Percentiles rank a stretch among this genome's conserved stretches.
These are phyloP conservation scores for Cabera pusaria DNA, from an alignment of 2,888 invertebrate genomes.

Conservation along the genomic window DNA sequence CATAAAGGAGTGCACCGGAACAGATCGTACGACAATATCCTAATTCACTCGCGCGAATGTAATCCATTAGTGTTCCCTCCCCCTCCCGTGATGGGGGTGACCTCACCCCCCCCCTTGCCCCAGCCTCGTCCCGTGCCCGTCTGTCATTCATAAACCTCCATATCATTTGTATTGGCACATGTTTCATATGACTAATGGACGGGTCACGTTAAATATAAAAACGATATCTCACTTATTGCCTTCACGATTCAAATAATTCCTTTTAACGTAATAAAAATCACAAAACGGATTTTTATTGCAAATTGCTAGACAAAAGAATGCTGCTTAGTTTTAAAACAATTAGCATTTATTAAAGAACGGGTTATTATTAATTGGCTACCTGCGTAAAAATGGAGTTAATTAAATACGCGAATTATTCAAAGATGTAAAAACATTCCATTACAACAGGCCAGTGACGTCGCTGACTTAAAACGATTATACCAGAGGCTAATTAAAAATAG, in stretches of 20 bases:
- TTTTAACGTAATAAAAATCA: constrained; percentile 28
- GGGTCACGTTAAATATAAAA: constrained; percentile 68
- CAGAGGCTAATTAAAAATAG: constrained; percentile 30
- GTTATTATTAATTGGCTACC: constrained; percentile 13
- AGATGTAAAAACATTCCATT: constrained; percentile 26
- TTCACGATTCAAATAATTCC: constrained; percentile 18
- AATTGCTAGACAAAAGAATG: constrained; percentile 24
- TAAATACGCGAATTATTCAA: constrained; percentile 28
- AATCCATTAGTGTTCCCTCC: constrained; percentile 77
- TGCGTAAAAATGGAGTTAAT: constrained; percentile 22
- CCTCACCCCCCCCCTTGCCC: constrained; percentile 31
- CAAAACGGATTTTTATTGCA: constrained; percentile 36
- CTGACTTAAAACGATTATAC: constrained; percentile 18
- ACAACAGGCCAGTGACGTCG: constrained; percentile 18
- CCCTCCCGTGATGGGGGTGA: constrained; percentile 33
- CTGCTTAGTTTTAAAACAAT: constrained; percentile 9
- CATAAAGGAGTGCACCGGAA: constrained; percentile 79
- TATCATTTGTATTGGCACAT: constrained; percentile 83
- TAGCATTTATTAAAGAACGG: constrained; percentile 14
- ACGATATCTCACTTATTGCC: constrained; percentile 55
- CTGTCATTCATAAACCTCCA: constrained; percentile 81
- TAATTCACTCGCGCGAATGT: constrained; percentile 82
- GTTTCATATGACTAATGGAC: constrained; percentile 82
- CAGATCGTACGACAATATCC: constrained; percentile 81
- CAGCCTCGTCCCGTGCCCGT: constrained; percentile 39